Evolutionary conservation across 2,888 invertebrate species (phyloP), one percentile per base, ranked within the genome.

Genomic region (Campoletis raptor): DNA sequence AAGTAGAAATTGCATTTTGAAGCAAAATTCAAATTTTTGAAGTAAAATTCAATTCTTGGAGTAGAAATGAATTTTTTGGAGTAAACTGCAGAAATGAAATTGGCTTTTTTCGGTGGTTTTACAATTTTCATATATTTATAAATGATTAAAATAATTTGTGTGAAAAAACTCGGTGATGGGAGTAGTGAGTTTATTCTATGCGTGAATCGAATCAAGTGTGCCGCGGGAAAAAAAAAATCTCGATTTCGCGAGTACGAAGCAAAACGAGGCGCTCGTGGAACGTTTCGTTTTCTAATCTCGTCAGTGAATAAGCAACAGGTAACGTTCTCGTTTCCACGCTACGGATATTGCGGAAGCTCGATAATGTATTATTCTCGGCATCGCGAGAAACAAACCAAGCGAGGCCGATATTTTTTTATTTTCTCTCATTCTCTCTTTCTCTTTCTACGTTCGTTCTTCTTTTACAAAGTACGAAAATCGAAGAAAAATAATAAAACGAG

Each of bases 271-370:
- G 72, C 57, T 70, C 80, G 54, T 36, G 48, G 24, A 24, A 42
- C 83, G 80, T 86, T 86, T 86, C 83, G 74, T 86, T 86, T 83
- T 86, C 83, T 80, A 80, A 70, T 80, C 85, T 77, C 76, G 45
- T 21, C 10, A 9, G 66, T 66, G 67, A 18, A 67, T 24, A 18
- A 37, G 67, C 48, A 61, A 54, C 45, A 21, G 10, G 76, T 72
- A 64, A 76, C 61, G 83, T 57, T 86, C 83, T 76, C 79, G 80
- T 83, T 86, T 86, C 85, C 83, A 86, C 85, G 85, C 69, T 83
- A 77, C 80, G 64, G 73, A 79, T 82, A 73, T 72, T 69, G 78
- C 69, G 69, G 52, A 79, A 70, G 70, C 83, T 77, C 79, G 64
- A 66, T 85, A 81, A 48, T 76, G 37, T 61, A 61, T 37, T 76